Evolutionary conservation across 2,888 invertebrate species (phyloP), one percentile per base, ranked within the genome.

Genomic region (Drosophila rellima): DNA sequence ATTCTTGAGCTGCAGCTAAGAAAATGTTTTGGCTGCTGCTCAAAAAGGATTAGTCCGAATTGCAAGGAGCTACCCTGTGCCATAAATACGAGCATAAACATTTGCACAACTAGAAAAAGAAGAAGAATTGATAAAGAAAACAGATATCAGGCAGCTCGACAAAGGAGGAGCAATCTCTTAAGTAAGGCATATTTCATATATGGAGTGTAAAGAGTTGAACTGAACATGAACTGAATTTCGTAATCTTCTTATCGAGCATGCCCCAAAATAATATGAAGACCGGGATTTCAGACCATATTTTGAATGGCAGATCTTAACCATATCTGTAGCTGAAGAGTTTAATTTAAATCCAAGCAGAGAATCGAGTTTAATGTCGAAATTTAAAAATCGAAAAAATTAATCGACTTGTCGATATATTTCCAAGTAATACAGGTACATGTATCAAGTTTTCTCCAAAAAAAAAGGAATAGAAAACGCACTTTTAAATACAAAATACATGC

Each of bases 1-100:
- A 75, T 78, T 71, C 64, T 69, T 81, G 87, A 78, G 87, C 83
- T 50, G 73, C 74, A 83, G 87, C 84, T 86, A 83, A 81, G 83
- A 83, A 83, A 88, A 88, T 83, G 83, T 83, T 88, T 70, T 83
- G 61, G 77, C 80, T 74, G 73, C 48, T 64, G 50, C 77, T 72
- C 71, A 74, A 52, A 73, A 88, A 86, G 89, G 88, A 86, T 86
- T 88, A 86, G 63, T 17, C 39, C 37, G 45, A 29, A 37, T 17
- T 44, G 56, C 35, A 62, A 70, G 55, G 23, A 63, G 39, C 50
- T 47, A 56, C 39, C 48, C 65, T 45, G 31, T 59, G 42, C 65
- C 42, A 45, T 56, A 74, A 68, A 63, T 68, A 60, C 62, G 61
- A 65, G 65, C 44, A 62, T 74, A 81, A 84, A 84, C 79, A 82